Conservation (phyloP, 2,113 vertebrate genomes). For the Xenopus laevis region DNA sequence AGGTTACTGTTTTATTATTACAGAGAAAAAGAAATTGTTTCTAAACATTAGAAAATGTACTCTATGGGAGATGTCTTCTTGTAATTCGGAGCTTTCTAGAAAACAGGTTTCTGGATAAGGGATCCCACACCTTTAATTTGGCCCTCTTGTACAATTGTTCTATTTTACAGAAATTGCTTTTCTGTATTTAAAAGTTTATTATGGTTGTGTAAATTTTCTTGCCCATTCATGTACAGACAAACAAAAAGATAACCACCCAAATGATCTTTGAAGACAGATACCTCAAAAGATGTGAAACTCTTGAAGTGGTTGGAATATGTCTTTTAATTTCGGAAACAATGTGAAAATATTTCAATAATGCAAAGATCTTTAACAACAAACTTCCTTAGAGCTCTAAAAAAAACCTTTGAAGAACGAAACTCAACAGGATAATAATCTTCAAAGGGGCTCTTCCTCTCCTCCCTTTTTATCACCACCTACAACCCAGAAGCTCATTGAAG, state of each 20-base stretch:
- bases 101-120: too few species aligned
- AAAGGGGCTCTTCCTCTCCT: slow-evolving; percentile 36
- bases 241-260: slow-evolving; percentile 40
- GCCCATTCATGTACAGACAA: slow-evolving; percentile 41
- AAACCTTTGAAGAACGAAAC: slow-evolving; percentile 48
- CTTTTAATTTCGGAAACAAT: slow-evolving; percentile 47
- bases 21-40: too few species aligned
- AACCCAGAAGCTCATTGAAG: slow-evolving; percentile 38
- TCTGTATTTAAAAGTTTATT: too few species aligned
- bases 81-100: too few species aligned
- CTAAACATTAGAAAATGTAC: too few species aligned
- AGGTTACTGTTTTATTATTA: too few species aligned
- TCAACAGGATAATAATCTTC: slow-evolving; percentile 45
- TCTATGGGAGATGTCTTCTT: too few species aligned
- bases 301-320: slow-evolving; percentile 45
- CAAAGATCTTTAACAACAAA: slow-evolving; percentile 47
- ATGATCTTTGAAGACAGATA: slow-evolving; percentile 44
- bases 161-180: too few species aligned
- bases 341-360: slow-evolving; percentile 47
- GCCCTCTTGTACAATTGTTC: too few species aligned
- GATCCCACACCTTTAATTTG: too few species aligned
- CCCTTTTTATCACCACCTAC: slow-evolving; percentile 24
- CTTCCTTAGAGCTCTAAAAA: slow-evolving; percentile 43
- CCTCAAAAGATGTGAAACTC: slow-evolving; percentile 45
- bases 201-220: slow-evolving; percentile 19